Evolutionary conservation across 2,888 invertebrate species (phyloP).

Genomic region (Lomographa bimaculata): DNA sequence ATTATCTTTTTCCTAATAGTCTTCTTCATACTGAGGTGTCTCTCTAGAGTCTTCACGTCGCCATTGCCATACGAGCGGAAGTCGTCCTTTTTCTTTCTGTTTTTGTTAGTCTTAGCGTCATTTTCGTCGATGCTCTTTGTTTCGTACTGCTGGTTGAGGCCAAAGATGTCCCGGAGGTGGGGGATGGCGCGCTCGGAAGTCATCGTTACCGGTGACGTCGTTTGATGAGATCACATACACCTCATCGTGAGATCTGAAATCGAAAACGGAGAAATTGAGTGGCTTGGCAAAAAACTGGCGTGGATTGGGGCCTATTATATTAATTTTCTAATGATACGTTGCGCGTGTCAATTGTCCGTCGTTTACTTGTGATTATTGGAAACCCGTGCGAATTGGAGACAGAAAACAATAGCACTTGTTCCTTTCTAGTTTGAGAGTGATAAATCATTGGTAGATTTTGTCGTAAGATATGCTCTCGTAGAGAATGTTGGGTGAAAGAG

Average conservation of each 20-base stretch:
- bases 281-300: constrained; percentile 18
- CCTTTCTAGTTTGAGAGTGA: constrained; percentile 27
- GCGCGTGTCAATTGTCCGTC: constrained; percentile 30
- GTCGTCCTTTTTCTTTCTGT: constrained; percentile 87
- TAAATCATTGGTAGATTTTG: constrained; percentile 24
- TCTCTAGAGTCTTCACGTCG: constrained; percentile 89
- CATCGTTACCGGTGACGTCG: constrained; percentile 68
- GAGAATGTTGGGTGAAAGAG: constrained; percentile 6
- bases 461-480: constrained; percentile 9
- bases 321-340: constrained; percentile 28
- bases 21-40: constrained; percentile 94
- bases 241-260: constrained; percentile 75
- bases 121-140: constrained; percentile 73
- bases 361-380: constrained; percentile 32
- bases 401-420: constrained; percentile 26
- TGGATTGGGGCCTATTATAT: constrained; percentile 16
- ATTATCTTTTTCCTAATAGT: constrained; percentile 93
- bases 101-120: constrained; percentile 82
- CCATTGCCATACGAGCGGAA: constrained; percentile 86
- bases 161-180: constrained; percentile 89
- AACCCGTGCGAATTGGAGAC: constrained; percentile 31
- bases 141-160: constrained; percentile 83
- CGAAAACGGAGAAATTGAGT: constrained; percentile 39
- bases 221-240: constrained; percentile 59
- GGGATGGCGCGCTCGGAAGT: constrained; percentile 90